Percentiles rank a stretch among this genome's conserved stretches.
Evolutionary conservation across 2,888 invertebrate genomes (phyloP).

Genomic region (Cheilosia soror): DNA sequence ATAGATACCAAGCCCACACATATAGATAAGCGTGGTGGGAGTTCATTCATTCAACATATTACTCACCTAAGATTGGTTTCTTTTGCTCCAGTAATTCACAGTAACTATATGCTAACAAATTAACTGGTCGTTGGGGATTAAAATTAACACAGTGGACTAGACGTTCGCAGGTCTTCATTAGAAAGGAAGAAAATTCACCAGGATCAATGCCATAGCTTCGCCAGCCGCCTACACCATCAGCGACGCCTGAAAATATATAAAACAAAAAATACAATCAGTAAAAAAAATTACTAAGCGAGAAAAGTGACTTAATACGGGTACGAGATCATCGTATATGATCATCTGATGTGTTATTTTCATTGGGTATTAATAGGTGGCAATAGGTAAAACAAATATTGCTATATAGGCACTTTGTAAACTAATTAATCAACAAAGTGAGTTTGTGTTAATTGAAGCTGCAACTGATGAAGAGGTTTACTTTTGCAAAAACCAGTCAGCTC

Average conservation of each 20-base stretch:
- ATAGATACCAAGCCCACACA: constrained; percentile 2
- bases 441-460: constrained; percentile 1
- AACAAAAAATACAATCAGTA: neutral
- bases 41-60: neutral
- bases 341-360: neutral
- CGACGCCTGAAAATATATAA: constrained; percentile 90
- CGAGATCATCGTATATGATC: too few relatives aligned
- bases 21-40: too few relatives aligned
- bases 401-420: neutral
- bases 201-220: constrained; percentile 98
- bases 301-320: too few relatives aligned
- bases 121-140: constrained; percentile 93
- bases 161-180: constrained; percentile 97
- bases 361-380: neutral
- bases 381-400: neutral
- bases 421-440: constrained; percentile 11
- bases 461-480: neutral
- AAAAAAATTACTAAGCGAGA: neutral
- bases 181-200: constrained; percentile 95
- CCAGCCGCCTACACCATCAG: constrained; percentile 99
- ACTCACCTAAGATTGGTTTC: constrained; percentile 93
- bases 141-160: constrained; percentile 95
- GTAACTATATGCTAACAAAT: constrained; percentile 95
- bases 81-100: constrained; percentile 96
- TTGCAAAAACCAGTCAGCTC: constrained; percentile 28